Percentiles rank a stretch among this genome's conserved stretches.
phyloP scores from a whole-genome alignment of 2,797 vertebrate species.

The Typhlichthys subterraneus region DNA sequence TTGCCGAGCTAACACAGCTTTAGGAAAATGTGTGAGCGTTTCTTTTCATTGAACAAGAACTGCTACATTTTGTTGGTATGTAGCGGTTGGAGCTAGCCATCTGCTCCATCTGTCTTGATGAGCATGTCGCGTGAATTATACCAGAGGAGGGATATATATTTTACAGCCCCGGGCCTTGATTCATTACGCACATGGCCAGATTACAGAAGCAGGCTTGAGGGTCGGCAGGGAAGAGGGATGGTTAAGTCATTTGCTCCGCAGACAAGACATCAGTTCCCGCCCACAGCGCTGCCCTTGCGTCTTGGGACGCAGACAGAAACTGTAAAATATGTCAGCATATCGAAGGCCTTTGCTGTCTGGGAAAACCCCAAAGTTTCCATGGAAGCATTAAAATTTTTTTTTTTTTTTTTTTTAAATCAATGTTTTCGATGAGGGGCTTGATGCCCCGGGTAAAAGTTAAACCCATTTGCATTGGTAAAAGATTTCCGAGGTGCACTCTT shows the following conservation, averaged over 20 bases:
- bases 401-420: not conserved
- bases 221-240: conserved; percentile 23
- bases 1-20: too few species aligned
- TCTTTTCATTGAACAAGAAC: conserved; percentile 11
- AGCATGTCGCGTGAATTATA: conserved; percentile 17
- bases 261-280: conserved; percentile 38
- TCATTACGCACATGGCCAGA: conserved; percentile 26
- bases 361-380: conserved; percentile 15
- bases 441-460: too few species aligned
- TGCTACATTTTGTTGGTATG: not conserved
- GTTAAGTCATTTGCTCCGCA: conserved; percentile 48
- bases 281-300: conserved; percentile 35
- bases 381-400: conserved; percentile 1
- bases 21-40: too few species aligned
- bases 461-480: too few species aligned
- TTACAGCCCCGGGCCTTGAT: conserved; percentile 27
- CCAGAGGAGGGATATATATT: conserved; percentile 29
- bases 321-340: conserved; percentile 31
- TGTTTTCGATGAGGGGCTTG: not conserved
- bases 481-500: conserved; percentile 3
- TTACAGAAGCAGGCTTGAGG: conserved; percentile 12
- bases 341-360: conserved; percentile 28
- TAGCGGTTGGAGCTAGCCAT: not conserved
- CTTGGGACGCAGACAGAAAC: conserved; percentile 28
- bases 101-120: not conserved